Percentiles rank a stretch among this genome's conserved stretches.
Evolutionary conservation across 2,888 invertebrate genomes (phyloP).

Genomic region (Aleiodes alternator): DNA sequence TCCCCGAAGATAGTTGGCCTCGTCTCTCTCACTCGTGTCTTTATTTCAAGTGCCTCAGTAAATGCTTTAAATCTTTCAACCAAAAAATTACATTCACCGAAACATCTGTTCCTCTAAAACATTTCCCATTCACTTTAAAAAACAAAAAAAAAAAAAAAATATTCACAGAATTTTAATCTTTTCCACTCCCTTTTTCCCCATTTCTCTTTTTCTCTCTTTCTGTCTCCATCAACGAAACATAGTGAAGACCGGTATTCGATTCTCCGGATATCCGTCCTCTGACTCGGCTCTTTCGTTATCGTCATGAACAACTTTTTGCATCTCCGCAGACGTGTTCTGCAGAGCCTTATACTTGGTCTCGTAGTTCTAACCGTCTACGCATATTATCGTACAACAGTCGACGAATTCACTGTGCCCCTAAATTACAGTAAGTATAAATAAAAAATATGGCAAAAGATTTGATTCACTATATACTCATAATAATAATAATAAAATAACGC

Average conservation of each 20-base stretch:
- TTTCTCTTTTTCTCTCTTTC: slow-evolving; percentile 1
- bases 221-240: neutral
- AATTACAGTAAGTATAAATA: slow-evolving; percentile 62
- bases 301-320: slow-evolving; percentile 64
- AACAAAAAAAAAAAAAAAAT: neutral
- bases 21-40: slow-evolving; percentile 18
- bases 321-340: slow-evolving; percentile 68
- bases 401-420: slow-evolving; percentile 59
- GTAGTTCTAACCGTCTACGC: slow-evolving; percentile 69
- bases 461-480: neutral
- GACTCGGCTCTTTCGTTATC: slow-evolving; percentile 41
- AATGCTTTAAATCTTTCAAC: slow-evolving; percentile 20
- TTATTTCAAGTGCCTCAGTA: slow-evolving; percentile 37
- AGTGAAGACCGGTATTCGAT: slow-evolving; percentile 20
- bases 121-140: neutral
- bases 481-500: slow-evolving; percentile 5
- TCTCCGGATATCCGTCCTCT: slow-evolving; percentile 34
- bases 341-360: slow-evolving; percentile 68
- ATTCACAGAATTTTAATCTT: slow-evolving; percentile 21
- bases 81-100: neutral
- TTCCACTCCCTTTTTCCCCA: neutral
- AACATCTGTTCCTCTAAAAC: neutral
- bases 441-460: neutral
- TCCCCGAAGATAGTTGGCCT: slow-evolving; percentile 27
- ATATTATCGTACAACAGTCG: slow-evolving; percentile 68